Conservation (phyloP, 2,113 vertebrate species). For the Todiramphus chloris region DNA sequence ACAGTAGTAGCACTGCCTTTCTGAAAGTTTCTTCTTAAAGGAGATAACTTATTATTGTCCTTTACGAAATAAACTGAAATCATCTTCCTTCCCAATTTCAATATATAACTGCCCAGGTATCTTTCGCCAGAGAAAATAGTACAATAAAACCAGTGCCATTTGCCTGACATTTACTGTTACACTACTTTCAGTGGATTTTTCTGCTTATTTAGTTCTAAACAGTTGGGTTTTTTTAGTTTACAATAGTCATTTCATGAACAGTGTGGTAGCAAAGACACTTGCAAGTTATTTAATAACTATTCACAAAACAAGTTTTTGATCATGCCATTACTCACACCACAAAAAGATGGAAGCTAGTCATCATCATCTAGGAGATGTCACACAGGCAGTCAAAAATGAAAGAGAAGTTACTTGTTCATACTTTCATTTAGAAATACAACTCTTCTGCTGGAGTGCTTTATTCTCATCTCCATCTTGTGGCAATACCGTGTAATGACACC, state of each 20-base stretch:
- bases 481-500: not conserved
- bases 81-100: not conserved
- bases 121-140: not conserved
- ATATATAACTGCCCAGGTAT: not conserved
- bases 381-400: not conserved
- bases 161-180: not conserved
- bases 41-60: not conserved
- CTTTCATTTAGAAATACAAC: not conserved
- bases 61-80: not conserved
- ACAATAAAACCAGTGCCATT: not conserved
- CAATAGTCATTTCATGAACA: not conserved
- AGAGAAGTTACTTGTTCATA: not conserved
- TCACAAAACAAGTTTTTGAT: not conserved
- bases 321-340: not conserved
- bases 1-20: not conserved
- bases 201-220: not conserved
- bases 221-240: not conserved
- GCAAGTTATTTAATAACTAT: not conserved
- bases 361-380: not conserved
- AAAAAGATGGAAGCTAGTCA: not conserved
- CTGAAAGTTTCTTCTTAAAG: not conserved
- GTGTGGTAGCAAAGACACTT: not conserved
- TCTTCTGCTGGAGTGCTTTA: not conserved
- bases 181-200: not conserved
- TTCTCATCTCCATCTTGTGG: conserved; percentile 30